These are phyloP conservation scores for Rapana venosa DNA, from an alignment of 2,888 invertebrate species.

Conservation along the genomic window DNA sequence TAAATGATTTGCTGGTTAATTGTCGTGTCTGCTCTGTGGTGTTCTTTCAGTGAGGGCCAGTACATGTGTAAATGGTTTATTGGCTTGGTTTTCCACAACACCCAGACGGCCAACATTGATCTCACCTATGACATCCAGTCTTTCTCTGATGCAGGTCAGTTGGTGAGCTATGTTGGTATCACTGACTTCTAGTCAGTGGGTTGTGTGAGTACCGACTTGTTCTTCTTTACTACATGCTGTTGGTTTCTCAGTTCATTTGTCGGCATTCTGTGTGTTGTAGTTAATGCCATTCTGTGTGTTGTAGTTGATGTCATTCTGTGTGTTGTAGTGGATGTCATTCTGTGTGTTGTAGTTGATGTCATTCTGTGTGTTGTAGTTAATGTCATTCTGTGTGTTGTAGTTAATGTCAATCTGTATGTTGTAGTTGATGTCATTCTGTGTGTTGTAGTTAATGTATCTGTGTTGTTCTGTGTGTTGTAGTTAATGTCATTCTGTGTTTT, in stretches of 20 bases:
- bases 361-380: no score
- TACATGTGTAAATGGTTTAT: constrained; percentile 97
- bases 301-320: no score
- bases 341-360: no score
- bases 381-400: no score
- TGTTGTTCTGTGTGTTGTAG: no score
- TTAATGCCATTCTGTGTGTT: no score
- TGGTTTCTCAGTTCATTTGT: background rate
- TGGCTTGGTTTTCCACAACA: constrained; percentile 92
- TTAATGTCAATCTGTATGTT: no score
- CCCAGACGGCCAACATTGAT: constrained; percentile 92
- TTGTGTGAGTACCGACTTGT: background rate
- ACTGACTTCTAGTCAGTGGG: background rate
- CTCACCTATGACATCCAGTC: constrained; percentile 94
- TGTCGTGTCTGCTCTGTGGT: background rate
- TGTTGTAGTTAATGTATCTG: no score
- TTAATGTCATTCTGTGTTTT: no score
- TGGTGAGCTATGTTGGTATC: no score
- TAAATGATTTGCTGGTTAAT: background rate
- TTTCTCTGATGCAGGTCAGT: constrained; percentile 90
- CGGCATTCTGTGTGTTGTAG: background rate
- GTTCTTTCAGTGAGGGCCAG: constrained; percentile 78
- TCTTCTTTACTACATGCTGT: background rate
- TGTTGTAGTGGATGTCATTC: no score
- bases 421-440: no score